These are phyloP conservation scores for Synanthedon andrenaeformis DNA, from an alignment of 2,888 invertebrate species.

Conservation along the genomic window DNA sequence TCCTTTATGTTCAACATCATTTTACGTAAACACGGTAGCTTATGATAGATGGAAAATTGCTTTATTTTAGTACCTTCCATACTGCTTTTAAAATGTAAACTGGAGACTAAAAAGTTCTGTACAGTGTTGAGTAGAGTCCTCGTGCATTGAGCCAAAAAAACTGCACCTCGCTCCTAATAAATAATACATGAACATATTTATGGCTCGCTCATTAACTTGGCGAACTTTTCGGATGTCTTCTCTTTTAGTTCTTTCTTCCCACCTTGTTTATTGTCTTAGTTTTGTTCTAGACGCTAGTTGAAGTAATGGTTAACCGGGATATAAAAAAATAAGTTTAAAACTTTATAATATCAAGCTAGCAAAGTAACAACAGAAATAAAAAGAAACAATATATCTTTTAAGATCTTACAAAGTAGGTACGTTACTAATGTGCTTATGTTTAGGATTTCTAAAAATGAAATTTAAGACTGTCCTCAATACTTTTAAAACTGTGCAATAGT, in stretches of 20 bases:
- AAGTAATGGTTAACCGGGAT: slow-evolving; percentile 1
- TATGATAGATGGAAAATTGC: neutral
- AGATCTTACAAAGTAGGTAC: neutral
- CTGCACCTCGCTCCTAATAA: slow-evolving; percentile 47
- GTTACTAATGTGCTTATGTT: too few species aligned
- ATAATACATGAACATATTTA: slow-evolving; percentile 58
- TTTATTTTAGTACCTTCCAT: neutral
- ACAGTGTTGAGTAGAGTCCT: slow-evolving; percentile 13
- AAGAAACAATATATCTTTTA: neutral
- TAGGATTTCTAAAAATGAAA: too few species aligned
- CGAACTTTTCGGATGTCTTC: slow-evolving; percentile 32
- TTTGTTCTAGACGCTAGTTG: slow-evolving; percentile 6
- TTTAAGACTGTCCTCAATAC: too few species aligned
- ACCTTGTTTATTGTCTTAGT: slow-evolving; percentile 4
- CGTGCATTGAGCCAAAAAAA: slow-evolving; percentile 47
- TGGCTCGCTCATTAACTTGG: slow-evolving; percentile 42
- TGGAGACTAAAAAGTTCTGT: neutral
- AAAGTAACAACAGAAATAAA: neutral
- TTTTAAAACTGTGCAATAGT: too few species aligned
- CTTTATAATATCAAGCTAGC: neutral
- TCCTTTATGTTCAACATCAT: neutral
- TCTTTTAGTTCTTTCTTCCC: slow-evolving; percentile 12
- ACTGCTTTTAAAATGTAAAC: neutral
- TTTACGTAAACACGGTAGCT: neutral
- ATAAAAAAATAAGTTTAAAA: neutral